Conservation (phyloP, 2,797 vertebrate genomes). For the Zalophus californianus region DNA sequence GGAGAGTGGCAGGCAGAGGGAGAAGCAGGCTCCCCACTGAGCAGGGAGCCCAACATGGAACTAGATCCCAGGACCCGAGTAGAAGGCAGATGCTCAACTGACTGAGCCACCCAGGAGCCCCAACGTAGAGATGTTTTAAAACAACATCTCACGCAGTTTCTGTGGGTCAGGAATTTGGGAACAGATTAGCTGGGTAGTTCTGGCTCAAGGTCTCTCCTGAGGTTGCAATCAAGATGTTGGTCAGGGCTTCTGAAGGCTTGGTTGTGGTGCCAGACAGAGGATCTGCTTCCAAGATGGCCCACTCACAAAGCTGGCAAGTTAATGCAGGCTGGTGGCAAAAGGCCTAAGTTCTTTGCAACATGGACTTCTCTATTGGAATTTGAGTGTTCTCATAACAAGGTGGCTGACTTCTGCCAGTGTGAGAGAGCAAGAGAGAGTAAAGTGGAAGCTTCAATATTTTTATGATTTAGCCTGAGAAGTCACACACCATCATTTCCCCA, state of each 20-base stretch:
- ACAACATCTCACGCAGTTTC: slow-evolving; percentile 18
- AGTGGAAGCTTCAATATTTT: slow-evolving; percentile 24
- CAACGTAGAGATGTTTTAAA: not conserved
- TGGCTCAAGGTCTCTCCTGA: not conserved
- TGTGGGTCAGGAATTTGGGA: slow-evolving; percentile 16
- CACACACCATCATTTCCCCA: not conserved
- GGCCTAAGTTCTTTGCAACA: not conserved
- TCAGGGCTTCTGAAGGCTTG: slow-evolving; percentile 12
- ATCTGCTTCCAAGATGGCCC: slow-evolving; percentile 28
- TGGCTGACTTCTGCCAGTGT: slow-evolving; percentile 31
- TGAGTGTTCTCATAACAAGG: not conserved
- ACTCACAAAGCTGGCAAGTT: slow-evolving; percentile 48
- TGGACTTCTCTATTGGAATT: not conserved
- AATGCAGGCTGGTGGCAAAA: slow-evolving; percentile 44
- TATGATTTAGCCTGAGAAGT: not conserved
- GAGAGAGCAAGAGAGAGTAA: slow-evolving; percentile 40
- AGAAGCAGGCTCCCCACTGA: too few relatives aligned
- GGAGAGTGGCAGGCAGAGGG: too few relatives aligned
- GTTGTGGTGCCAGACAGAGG: not conserved
- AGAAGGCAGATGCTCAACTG: too few relatives aligned
- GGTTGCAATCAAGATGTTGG: slow-evolving; percentile 15
- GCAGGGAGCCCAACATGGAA: too few relatives aligned
- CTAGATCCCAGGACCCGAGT: too few relatives aligned
- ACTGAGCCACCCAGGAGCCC: too few relatives aligned
- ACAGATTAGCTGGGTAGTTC: not conserved